These are phyloP conservation scores for Paracanthobrama guichenoti DNA, from an alignment of 2,113 vertebrate species.

Conservation along the genomic window DNA sequence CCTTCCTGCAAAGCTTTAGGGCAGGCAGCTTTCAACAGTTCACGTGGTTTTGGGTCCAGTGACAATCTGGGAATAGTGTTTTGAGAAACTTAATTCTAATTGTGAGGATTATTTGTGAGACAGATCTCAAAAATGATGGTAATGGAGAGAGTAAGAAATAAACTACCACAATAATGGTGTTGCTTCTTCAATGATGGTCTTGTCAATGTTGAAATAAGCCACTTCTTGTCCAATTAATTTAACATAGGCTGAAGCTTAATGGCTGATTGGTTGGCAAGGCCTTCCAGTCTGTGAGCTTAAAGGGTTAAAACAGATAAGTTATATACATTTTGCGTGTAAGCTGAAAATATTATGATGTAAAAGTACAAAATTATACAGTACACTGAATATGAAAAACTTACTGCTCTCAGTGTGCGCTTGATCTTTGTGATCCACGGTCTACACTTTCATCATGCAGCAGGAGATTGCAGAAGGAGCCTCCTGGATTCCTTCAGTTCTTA, in stretches of 20 bases:
- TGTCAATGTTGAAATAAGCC: slow-evolving; percentile 73
- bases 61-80: slow-evolving; percentile 58
- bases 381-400: slow-evolving; percentile 56
- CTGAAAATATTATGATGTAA: too few species aligned
- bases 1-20: slow-evolving; percentile 66
- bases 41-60: slow-evolving; percentile 35
- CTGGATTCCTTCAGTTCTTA: slow-evolving; percentile 80
- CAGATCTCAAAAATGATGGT: background rate
- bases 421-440: slow-evolving; percentile 78
- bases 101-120: background rate
- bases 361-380: background rate
- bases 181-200: slow-evolving; percentile 68
- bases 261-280: slow-evolving; percentile 66
- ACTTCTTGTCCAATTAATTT: slow-evolving; percentile 84
- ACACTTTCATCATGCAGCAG: slow-evolving; percentile 57
- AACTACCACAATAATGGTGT: slow-evolving; percentile 64
- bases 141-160: too few species aligned
- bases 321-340: slow-evolving; percentile 67
- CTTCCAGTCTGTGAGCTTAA: slow-evolving; percentile 77
- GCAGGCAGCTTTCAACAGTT: slow-evolving; percentile 42
- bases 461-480: slow-evolving; percentile 73
- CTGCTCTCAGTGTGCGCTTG: slow-evolving; percentile 75
- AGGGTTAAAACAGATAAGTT: background rate
- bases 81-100: background rate
- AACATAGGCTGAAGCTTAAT: slow-evolving; percentile 72